Percentiles rank a stretch among this genome's conserved stretches.
Evolutionary conservation across 2,888 invertebrate species (phyloP).

Genomic region (Catocala sponsa): DNA sequence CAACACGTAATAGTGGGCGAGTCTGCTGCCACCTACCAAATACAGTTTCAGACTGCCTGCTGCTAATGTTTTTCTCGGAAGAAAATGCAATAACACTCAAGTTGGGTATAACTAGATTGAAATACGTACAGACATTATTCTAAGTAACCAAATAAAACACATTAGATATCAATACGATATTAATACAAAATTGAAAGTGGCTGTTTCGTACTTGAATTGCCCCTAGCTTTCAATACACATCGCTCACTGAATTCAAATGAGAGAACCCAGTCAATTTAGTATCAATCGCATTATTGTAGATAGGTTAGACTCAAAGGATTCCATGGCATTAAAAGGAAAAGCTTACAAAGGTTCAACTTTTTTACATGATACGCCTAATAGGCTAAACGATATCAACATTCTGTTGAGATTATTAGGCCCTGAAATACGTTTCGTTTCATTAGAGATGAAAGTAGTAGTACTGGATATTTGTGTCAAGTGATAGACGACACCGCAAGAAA

Average conservation of each 20-base stretch:
- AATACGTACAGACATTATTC: too few species aligned
- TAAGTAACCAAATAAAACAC: slow-evolving; percentile 6
- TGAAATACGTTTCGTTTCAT: too few species aligned
- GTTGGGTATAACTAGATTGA: too few species aligned
- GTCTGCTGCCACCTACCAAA: too few species aligned
- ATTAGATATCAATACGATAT: slow-evolving; percentile 52
- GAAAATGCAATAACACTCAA: too few species aligned
- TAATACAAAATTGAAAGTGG: slow-evolving; percentile 66
- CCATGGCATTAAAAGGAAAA: slow-evolving; percentile 38
- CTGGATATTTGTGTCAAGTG: too few species aligned
- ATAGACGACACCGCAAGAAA: too few species aligned
- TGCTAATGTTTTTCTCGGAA: too few species aligned
- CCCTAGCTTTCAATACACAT: slow-evolving; percentile 63
- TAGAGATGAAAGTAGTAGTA: too few species aligned
- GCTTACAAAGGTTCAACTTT: slow-evolving; percentile 23
- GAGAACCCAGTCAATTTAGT: slow-evolving; percentile 48
- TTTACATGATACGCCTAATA: slow-evolving; percentile 20
- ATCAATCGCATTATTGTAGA: slow-evolving; percentile 41
- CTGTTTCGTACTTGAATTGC: slow-evolving; percentile 61
- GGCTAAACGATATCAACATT: neutral
- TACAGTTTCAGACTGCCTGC: too few species aligned
- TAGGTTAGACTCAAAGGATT: slow-evolving; percentile 47
- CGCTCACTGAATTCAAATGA: slow-evolving; percentile 67
- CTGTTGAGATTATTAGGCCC: neutral
- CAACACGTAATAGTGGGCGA: too few species aligned